Evolutionary conservation across 2,797 vertebrate species (phyloP), one percentile per base, ranked within the genome.

Genomic region (Rhinatrema bivittatum): DNA sequence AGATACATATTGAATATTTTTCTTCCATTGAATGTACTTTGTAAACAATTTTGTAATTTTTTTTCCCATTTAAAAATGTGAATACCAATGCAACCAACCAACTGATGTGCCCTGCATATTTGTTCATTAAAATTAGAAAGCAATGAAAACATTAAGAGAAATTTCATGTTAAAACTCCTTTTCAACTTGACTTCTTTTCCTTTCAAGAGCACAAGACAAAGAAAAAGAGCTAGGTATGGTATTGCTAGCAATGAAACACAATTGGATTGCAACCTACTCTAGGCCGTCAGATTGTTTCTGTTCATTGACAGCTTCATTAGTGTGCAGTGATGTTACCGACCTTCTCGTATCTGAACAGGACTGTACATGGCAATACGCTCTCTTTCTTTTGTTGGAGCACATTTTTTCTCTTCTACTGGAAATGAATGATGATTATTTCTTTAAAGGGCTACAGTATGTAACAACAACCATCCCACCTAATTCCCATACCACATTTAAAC

Each of bases 351-450:
- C 43, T 68, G 66, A 68, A 77, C 58, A 72, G 62, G 57, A 70
- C 72, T 71, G 79, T 62, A 68, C 59, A 41, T 73, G 71, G 69
- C 64, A 65, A 73, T 74, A 55, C 70, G 59, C 67, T 60, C 56
- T 65, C 42, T 48, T 60, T 53, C 60, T 47, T 74, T 81, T 82
- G 50, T 77, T 34, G 55, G 23, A 7, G 40, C 60, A 64, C 59
- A 65, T 38, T 19, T 5, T n/a, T 65, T 50, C 57, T 61, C 78
- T 76, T 74, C 53, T 70, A 34, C 17, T 68, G 53, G 76, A 81
- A 85, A 68, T 71, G 74, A 76, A 61, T 72, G 72, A 62, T 70
- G 68, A 77, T 74, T 74, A 56, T 72, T 85, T 85, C 69, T 77
- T 75, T 87, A 67, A 59, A 81, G 78, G 71, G 77, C 79, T 73